Evolutionary conservation across 2,113 vertebrate genomes (phyloP).

Genomic region (Tetraodon nigroviridis): DNA sequence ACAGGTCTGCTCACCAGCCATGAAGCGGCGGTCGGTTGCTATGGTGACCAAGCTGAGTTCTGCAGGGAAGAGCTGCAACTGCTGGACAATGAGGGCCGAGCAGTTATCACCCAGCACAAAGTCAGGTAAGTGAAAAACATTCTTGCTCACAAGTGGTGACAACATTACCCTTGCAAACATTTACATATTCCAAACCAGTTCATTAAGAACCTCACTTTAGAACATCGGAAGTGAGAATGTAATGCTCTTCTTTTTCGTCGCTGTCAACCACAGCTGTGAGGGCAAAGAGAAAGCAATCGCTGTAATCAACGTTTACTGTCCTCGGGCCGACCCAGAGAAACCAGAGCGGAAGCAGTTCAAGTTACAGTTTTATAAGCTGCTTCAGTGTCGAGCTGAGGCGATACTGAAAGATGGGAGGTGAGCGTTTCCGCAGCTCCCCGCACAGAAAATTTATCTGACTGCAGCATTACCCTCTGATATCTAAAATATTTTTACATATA

Average conservation of each 20-base stretch:
- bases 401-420: conserved; percentile 79
- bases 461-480: neutral
- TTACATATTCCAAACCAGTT: neutral
- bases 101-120: conserved; percentile 82
- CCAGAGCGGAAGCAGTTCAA: conserved; percentile 82
- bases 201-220: neutral
- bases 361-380: conserved; percentile 81
- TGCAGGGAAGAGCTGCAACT: conserved; percentile 78
- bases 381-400: conserved; percentile 80
- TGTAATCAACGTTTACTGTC: conserved; percentile 88
- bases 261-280: conserved; percentile 46
- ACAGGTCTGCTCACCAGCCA: conserved; percentile 76
- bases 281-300: conserved; percentile 69
- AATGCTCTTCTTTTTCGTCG: neutral
- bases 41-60: conserved; percentile 77
- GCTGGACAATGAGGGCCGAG: conserved; percentile 83
- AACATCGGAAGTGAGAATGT: neutral
- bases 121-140: conserved; percentile 64
- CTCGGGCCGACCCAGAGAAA: conserved; percentile 81
- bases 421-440: conserved; percentile 2
- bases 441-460: neutral
- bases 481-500: conserved; percentile 6
- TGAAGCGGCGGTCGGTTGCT: conserved; percentile 74
- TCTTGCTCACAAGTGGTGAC: neutral
- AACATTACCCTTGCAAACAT: too few species aligned